Base-by-base conservation (phyloP, 2,797 vertebrate genomes). In the Syngnathus rostellatus region DNA sequence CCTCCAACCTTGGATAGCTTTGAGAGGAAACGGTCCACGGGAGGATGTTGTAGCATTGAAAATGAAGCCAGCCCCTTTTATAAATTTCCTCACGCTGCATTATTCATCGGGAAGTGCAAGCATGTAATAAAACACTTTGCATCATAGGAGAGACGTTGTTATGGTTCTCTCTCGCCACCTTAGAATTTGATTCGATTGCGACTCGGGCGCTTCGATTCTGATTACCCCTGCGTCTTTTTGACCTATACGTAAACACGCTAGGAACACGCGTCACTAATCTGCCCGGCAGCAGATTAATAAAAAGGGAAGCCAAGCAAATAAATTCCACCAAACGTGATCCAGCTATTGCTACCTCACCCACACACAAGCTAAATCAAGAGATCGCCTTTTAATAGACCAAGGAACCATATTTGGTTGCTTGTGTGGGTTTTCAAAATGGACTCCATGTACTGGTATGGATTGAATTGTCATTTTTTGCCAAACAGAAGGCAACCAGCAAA, bases 1-100 rank as follows among this genome's bases (percentile, higher is more conserved):
- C 17, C 59, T 38, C 59, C 2, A 63, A 77, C 69, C 77, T 73
- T 69, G 63, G 68, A 77, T 65, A 11, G 40, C 60, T 74, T 72
- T 48, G 21, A 74, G 62, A 66, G 76, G 71, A 72, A 79, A 69
- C 19, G 48, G 67, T 41, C 70, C 57, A 21, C 62, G 48, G 7
- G 7, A 62, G 60, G 9, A 59, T 19, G 31, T 60, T 60, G 40
- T 60, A 40, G 58, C 37, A 19, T 6, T 66, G 38, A 60, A 37
- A 72, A 62, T 57, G 66, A 65, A 71, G 64, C 39, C 31, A 31
- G 50, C 7, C 40, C 45, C 37, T 40, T 70, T 73, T n/a, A 59
- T n/a, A 41, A 17, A 3, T 23, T 23, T 65, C 70, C 69, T 61
- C 51, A 4, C n/a, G 19, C 31, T 40, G 57, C 0, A 2, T 43